Percentiles rank a stretch among this genome's conserved stretches.
Evolutionary conservation across 1,140 invertebrate species (phyloP).

Genomic region (Ganaspis sp.): DNA sequence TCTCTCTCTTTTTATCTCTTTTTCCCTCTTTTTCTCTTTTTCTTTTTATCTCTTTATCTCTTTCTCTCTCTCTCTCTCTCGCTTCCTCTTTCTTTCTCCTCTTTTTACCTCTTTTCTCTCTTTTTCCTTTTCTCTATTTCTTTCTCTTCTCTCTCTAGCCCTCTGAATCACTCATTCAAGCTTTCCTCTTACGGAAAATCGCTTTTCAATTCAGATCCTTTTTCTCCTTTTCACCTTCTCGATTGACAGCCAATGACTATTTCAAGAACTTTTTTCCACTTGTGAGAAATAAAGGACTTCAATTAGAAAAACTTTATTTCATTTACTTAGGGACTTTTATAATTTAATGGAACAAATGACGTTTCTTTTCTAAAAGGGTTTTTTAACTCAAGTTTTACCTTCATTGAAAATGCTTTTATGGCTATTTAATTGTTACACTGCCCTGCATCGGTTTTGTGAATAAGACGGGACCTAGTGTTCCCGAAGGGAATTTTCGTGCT

Average conservation of each 20-base stretch:
- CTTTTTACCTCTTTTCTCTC: too few relatives aligned
- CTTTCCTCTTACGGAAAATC: constrained; percentile 34
- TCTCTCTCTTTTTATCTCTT: neutral
- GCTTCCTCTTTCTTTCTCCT: constrained; percentile 3
- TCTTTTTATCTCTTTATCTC: constrained; percentile 48
- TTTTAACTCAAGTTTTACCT: neutral
- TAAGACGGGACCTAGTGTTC: too few relatives aligned
- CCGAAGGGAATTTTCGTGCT: too few relatives aligned
- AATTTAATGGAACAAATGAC: neutral
- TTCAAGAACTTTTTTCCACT: constrained; percentile 13
- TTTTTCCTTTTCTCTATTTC: constrained; percentile 43
- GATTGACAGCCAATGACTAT: neutral
- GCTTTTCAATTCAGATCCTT: constrained; percentile 43
- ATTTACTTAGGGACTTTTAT: neutral
- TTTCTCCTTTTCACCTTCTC: constrained; percentile 5
- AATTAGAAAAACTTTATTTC: constrained; percentile 22
- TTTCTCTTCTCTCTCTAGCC: neutral
- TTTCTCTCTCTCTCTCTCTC: constrained; percentile 17
- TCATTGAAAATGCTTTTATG: neutral
- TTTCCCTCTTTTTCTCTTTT: constrained; percentile 39
- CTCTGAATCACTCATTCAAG: neutral
- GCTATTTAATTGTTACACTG: too few relatives aligned
- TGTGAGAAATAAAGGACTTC: neutral
- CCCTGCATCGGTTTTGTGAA: too few relatives aligned
- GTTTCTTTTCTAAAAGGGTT: neutral